Base-by-base conservation (phyloP, 2,797 vertebrate genomes). In the Cygnus olor region DNA sequence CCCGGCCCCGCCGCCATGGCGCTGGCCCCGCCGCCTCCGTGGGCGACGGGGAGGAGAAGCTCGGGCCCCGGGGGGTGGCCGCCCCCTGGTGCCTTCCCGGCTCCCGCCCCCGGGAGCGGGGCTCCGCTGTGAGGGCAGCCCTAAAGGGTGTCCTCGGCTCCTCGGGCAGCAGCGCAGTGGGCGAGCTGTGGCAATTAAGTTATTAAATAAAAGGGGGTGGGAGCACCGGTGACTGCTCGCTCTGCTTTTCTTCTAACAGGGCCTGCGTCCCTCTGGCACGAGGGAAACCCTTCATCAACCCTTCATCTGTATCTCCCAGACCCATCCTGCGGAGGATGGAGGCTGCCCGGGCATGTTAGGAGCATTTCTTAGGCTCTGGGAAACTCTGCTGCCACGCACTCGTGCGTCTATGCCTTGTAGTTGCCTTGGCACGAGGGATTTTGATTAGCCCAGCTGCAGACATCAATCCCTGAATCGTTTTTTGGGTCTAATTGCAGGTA, bases 151-250 rank as follows among this genome's bases (percentile, higher is more conserved):
- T 14, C 49, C 24, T 49, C 22, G 47, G 49, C 49, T 19, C 4
- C 56, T 10, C 4, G 4, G 72, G 45, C 3, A 8, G 0, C 5
- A 28, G 66, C 25, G 2, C 10, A 6, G n/a, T 22, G 57, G 63
- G 5, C 5, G 45, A 9, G 51, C 60, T 30, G 42, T 1, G 61
- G 7, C 16, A 13, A 27, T n/a, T 4, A 3, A 17, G 34, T 4
- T 56, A 2, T 54, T 22, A 34, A 78, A 49, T 44, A 38, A 80
- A 70, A 27, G 25, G 17, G 15, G 10, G 68, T 28, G 15, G 65
- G 25, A 66, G 38, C 10, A 7, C 2, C 56, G 2, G 28, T 1
- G 36, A 0, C 25, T 4, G 12, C 3, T 0, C 20, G 18, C 34
- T 53, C 53, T 60, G 16, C 7, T 58, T 21, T n/a, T 17, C 44